Percentiles rank a stretch among this genome's conserved stretches.
Conservation (phyloP, 2,113 vertebrate species). For the Pomatostomus ruficeps region DNA sequence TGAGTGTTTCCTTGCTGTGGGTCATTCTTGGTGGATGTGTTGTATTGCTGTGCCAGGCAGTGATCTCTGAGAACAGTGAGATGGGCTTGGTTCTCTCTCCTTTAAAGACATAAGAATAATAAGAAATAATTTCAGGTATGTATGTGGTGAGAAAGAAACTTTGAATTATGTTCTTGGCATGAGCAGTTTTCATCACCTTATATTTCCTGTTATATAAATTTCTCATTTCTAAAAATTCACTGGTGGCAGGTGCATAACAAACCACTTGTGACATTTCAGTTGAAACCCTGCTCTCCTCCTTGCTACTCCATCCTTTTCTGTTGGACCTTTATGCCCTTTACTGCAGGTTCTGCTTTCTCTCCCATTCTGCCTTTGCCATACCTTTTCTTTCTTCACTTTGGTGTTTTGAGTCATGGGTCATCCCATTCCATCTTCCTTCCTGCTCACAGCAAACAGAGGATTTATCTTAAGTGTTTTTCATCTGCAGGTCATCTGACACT, state of each 20-base stretch:
- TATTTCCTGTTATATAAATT: not conserved
- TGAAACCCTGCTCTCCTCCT: not conserved
- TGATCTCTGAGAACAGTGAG: not conserved
- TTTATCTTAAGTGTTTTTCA: not conserved
- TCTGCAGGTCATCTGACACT: not conserved
- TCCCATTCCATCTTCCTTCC: not conserved
- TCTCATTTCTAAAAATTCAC: not conserved
- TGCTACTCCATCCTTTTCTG: rapidly evolving
- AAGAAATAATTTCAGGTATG: not conserved
- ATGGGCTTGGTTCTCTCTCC: not conserved
- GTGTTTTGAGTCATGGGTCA: not conserved
- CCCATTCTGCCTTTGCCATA: not conserved
- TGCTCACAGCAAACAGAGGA: not conserved
- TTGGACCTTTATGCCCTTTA: not conserved
- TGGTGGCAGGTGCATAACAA: not conserved
- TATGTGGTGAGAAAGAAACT: not conserved
- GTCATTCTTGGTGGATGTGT: not conserved
- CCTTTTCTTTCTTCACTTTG: not conserved
- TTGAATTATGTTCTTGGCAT: not conserved
- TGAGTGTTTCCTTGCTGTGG: not conserved
- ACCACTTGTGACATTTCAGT: not conserved
- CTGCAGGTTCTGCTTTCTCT: not conserved
- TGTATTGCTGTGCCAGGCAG: not conserved
- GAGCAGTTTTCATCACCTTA: not conserved
- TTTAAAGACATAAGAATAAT: not conserved